Evolutionary conservation across 2,888 invertebrate genomes (phyloP), one percentile per base, ranked within the genome.

Genomic region (Neoascia interrupta): DNA sequence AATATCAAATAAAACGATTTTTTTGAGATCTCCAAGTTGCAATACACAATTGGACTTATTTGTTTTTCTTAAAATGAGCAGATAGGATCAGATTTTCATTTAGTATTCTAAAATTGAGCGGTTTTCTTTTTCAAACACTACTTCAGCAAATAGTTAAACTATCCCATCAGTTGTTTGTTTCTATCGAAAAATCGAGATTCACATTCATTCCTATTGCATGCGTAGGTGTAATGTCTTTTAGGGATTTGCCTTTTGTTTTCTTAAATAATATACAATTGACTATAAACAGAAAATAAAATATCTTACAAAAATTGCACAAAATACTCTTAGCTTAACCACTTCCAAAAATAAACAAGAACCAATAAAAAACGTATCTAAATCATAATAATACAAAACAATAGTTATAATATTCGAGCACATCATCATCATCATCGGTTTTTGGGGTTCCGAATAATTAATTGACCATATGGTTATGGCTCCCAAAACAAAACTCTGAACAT

Each of bases 271-370:
- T 31, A 45, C 47, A 68, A 70, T 76, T 76, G 58, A 70, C 75
- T 76, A 76, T 58, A 69, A 68, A 6, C 18, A 39, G 19, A 45
- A 58, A 36, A 49, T n/a, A 66, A 36, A 73, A 66, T 73, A 79
- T 73, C 53, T 49, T 73, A 79, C 79, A 79, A 61, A 54, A 72
- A 69, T 47, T 69, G 34, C 43, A 76, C 37, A 69, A 16, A 60
- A 73, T 49, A 66, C 60, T n/a, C n/a, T n/a, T n/a, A n/a, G n/a
- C n/a, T 54, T 54, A 39, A 68, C 79, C 73, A 63, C 28, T 51
- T 56, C 31, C 56, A 39, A 54, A 72, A 66, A 66, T 26, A 49
- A 54, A 51, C 10, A 56, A 54, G 8, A 58, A 11, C 34, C 13
- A 47, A 21, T 8, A 6, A 51, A 66, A 58, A 19, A 60, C 26